Conservation (phyloP, 2,797 vertebrate genomes). For the Labeo calbasu region DNA sequence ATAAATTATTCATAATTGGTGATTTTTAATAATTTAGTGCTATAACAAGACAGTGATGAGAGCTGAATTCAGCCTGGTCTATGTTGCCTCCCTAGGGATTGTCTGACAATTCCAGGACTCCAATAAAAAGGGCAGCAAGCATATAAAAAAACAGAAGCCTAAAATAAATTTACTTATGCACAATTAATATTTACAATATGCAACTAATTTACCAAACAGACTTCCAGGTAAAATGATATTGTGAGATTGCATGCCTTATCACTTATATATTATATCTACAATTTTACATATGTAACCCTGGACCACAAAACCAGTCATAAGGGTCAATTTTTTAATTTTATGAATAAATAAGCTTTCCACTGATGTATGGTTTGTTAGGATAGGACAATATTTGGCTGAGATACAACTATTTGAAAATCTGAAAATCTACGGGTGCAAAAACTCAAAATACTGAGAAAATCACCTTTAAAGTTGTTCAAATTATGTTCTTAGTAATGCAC, state of each 20-base stretch:
- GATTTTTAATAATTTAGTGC: conserved; percentile 77
- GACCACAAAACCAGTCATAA: too few relatives aligned
- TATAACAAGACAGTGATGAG: conserved; percentile 72
- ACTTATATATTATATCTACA: neutral
- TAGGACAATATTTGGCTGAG: too few relatives aligned
- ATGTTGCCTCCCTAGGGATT: conserved; percentile 43
- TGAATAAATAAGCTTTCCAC: too few relatives aligned
- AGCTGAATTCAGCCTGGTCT: conserved; percentile 59
- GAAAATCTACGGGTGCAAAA: too few relatives aligned
- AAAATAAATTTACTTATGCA: neutral
- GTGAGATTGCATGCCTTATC: neutral
- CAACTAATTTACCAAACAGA: neutral
- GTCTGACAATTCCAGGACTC: conserved; percentile 54
- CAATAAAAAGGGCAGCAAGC: neutral
- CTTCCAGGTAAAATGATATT: neutral
- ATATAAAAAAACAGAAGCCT: neutral
- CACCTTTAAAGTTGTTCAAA: too few relatives aligned
- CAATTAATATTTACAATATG: neutral
- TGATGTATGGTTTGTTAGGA: too few relatives aligned
- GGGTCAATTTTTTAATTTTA: too few relatives aligned
- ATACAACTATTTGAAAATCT: too few relatives aligned
- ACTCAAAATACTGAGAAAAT: too few relatives aligned
- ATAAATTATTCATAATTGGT: conserved; percentile 73
- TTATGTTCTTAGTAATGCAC: too few relatives aligned
- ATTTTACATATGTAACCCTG: neutral